phyloP scores from a whole-genome alignment of 2,113 vertebrate species.

The Coptodon rendalli region DNA sequence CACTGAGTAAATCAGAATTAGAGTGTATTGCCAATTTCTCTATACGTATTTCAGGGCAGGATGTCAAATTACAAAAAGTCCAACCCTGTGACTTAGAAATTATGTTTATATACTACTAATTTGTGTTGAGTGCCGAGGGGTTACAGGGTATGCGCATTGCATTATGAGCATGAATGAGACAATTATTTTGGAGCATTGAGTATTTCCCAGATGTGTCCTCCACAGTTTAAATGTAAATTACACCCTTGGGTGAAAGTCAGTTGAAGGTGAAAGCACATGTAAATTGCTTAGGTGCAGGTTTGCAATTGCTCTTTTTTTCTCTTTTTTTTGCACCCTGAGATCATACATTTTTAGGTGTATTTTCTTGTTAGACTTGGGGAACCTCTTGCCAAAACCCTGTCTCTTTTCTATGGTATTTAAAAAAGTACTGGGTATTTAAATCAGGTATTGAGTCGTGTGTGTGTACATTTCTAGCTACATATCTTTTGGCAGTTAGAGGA shows the following conservation, averaged over 20 bases:
- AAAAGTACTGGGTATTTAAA: neutral
- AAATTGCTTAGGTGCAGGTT: neutral
- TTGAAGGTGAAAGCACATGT: slow-evolving; percentile 31
- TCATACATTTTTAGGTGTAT: neutral
- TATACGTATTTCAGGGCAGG: neutral
- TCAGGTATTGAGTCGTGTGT: neutral
- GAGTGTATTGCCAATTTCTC: neutral
- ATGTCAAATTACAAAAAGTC: slow-evolving; percentile 15
- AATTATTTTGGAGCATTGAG: slow-evolving; percentile 24
- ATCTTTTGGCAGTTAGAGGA: neutral
- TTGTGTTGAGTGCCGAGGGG: slow-evolving; percentile 31
- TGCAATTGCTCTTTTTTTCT: neutral
- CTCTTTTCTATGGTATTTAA: neutral
- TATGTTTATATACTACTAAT: slow-evolving; percentile 43
- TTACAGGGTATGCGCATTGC: slow-evolving; percentile 11
- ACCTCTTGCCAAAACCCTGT: neutral
- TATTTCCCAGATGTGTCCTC: slow-evolving; percentile 33
- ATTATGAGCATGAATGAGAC: slow-evolving; percentile 33
- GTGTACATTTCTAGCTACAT: neutral
- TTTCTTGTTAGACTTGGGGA: neutral
- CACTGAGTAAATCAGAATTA: neutral
- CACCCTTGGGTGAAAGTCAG: slow-evolving; percentile 39
- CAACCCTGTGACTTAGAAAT: slow-evolving; percentile 26
- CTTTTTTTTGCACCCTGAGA: neutral
- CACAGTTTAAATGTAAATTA: slow-evolving; percentile 50